Base-by-base conservation (phyloP, 2,113 vertebrate species). In the Hystrix brachyura region DNA sequence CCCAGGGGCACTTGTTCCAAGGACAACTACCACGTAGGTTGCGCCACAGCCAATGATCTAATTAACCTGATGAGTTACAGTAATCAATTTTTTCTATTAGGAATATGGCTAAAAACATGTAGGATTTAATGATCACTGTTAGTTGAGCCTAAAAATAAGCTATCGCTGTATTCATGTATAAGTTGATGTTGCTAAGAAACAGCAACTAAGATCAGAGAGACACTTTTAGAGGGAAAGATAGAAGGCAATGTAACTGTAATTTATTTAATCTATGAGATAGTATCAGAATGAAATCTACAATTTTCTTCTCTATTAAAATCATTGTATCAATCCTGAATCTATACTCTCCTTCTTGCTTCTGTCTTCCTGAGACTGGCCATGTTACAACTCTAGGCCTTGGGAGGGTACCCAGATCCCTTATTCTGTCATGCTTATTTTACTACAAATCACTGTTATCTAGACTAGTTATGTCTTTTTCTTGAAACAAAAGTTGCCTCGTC, bases 311-410 rank as follows among this genome's bases (percentile, higher is more conserved):
- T 25, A 51, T 46, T 64, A 78, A 53, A 32, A 78, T 29, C 60
- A 46, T 64, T 19, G 14, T 7, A 25, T 13, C 17, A 59, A 2
- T 1, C 8, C 9, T 38, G 25, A 82, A 67, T 55, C 11, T 25
- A 53, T 17, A 10, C 2, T 46, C 18, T 55, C 5, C 21, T 17
- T 25, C 14, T 0, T 4, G 1, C 1, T 17, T n/a, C 9, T 65
- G 17, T 91, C 25, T 92, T 72, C 25, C n/a, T 1, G 1, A 57
- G 21, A 48, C 32, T 71, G 6, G 8, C 19, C 34, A 1, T 3
- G 5, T 32, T 27, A 53, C n/a, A 38, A 27, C 5, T 27, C 19
- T 48, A 38, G 65, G 0, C 2, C 23, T 79, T 76, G 25, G 7
- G 10, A 27, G 17, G 29, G 0, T 0, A 53, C 21, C 21, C 60